Evolutionary conservation across 1,140 invertebrate genomes (phyloP), one percentile per base, ranked within the genome.

Genomic region (Drosophila micromelanica): DNA sequence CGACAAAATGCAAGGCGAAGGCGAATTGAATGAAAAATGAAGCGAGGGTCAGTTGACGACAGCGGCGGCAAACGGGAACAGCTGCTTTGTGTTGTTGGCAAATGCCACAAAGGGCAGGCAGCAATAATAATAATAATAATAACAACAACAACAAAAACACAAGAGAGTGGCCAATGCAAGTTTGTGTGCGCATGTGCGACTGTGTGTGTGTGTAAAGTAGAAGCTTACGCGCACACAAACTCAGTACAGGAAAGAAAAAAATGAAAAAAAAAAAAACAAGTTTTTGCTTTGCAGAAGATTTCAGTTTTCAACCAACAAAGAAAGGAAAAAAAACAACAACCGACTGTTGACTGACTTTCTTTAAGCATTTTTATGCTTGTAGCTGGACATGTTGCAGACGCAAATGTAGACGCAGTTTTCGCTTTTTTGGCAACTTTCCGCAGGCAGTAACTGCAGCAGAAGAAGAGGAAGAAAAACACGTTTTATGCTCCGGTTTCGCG

Each of bases 321-420:
- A 30, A 52, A 1, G 35, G 32, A 54, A 32, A 48, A 55, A 56
- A 15, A 48, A 56, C 2, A 67, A 54, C 71, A 82, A 75, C 72
- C 71, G 76, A 75, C 77, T 77, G 49, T 35, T 64, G 73, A 78
- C 64, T 78, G 78, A 87, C 82, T 89, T 89, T 87, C 82, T 89
- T 89, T 67, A 78, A 79, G 48, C 70, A 86, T 77, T 85, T 81
- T 73, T 57, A 71, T 72, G 73, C 70, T 80, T 63, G 64, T 75
- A 67, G 76, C 68, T 70, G 68, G 40, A 64, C 59, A 63, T 71
- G 60, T 71, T 71, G 67, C 67, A 54, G 68, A 70, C 68, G 45
- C 32, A 54, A 60, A 70, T 60, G 45, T 17, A n/a, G 37, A 7
- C 37, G 56, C 42, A 65, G 76, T 78, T 78, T 80, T 80, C 78